Conservation (phyloP, 2,797 vertebrate species). For the Leptodactylus fallax region DNA sequence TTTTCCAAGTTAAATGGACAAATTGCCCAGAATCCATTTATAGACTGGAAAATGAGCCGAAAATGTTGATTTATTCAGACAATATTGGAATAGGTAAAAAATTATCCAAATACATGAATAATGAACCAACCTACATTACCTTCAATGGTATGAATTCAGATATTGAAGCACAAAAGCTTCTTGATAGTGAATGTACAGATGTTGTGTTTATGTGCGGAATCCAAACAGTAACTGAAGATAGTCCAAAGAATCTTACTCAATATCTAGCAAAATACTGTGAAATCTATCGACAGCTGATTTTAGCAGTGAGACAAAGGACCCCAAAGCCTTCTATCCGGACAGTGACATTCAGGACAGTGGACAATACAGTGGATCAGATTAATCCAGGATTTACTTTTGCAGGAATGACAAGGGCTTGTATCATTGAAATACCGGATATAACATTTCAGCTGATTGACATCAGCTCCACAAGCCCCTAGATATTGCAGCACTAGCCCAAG, state of each 20-base stretch:
- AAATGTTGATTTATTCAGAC: constrained; percentile 84
- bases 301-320: constrained; percentile 75
- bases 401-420: constrained; percentile 79
- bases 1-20: constrained; percentile 81
- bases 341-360: constrained; percentile 83
- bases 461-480: constrained; percentile 76
- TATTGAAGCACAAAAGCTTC: constrained; percentile 65
- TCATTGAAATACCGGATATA: neutral
- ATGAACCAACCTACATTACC: constrained; percentile 66
- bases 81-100: constrained; percentile 77
- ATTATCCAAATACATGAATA: constrained; percentile 76
- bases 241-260: constrained; percentile 72
- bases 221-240: constrained; percentile 76
- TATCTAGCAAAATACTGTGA: constrained; percentile 81
- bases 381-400: constrained; percentile 82
- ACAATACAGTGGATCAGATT: constrained; percentile 77
- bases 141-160: constrained; percentile 67
- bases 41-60: constrained; percentile 66
- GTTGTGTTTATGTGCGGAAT: constrained; percentile 83
- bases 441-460: constrained; percentile 45
- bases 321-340: constrained; percentile 71
- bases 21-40: constrained; percentile 54
- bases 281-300: constrained; percentile 79
- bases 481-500: constrained; percentile 75
- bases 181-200: constrained; percentile 70